Conservation (phyloP, 2,888 invertebrate genomes). For the Diarsia rubi region DNA sequence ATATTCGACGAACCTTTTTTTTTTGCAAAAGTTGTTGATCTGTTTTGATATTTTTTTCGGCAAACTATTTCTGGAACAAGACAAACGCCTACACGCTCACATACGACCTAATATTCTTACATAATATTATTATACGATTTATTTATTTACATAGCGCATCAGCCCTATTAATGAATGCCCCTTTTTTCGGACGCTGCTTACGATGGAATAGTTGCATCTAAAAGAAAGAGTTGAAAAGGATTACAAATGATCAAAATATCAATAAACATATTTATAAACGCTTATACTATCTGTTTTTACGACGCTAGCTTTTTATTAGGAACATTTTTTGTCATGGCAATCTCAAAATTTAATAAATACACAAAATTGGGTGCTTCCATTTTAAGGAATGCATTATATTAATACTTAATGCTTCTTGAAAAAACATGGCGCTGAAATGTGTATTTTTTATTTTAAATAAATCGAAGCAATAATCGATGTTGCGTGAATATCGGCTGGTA, state of each 20-base stretch:
- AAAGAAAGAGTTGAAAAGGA: conserved; percentile 92
- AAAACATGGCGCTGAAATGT: conserved; percentile 28
- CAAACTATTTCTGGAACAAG: conserved; percentile 44
- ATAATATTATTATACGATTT: conserved; percentile 41
- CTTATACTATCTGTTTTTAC: conserved; percentile 66
- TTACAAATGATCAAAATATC: conserved; percentile 89
- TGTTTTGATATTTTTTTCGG: not conserved
- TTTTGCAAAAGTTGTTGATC: not conserved
- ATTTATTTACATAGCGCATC: conserved; percentile 47
- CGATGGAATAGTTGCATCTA: conserved; percentile 90
- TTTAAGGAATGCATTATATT: conserved; percentile 76
- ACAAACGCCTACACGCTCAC: conserved; percentile 41
- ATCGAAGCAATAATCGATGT: conserved; percentile 64
- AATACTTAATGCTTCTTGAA: conserved; percentile 34
- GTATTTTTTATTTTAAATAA: conserved; percentile 23
- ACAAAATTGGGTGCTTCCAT: conserved; percentile 84
- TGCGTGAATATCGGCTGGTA: conserved; percentile 42
- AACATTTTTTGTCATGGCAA: conserved; percentile 69
- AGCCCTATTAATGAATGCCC: conserved; percentile 73
- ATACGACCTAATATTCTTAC: conserved; percentile 23
- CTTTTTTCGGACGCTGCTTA: conserved; percentile 89
- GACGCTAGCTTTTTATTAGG: conserved; percentile 82
- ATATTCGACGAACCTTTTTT: not conserved
- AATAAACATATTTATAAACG: conserved; percentile 67
- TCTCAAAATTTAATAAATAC: conserved; percentile 62